phyloP scores from a whole-genome alignment of 2,888 invertebrate genomes.

The Chrysomela aeneicollis region DNA sequence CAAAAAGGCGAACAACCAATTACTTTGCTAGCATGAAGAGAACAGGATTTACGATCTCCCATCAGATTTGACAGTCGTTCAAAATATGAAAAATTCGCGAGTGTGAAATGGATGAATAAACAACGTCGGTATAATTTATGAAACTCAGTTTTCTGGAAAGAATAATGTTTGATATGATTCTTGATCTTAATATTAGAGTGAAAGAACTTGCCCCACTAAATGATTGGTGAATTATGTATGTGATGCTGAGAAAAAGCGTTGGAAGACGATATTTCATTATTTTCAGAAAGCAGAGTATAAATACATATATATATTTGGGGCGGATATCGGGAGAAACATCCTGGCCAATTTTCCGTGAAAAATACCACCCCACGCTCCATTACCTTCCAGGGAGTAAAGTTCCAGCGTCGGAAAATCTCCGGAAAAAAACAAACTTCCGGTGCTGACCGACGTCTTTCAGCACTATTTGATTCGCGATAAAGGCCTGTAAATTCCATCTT shows the following conservation, averaged over 20 bases:
- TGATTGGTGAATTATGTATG: too few species aligned
- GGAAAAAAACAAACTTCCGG: constrained; percentile 34
- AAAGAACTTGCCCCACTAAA: too few species aligned
- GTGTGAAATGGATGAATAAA: not conserved
- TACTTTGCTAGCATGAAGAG: constrained; percentile 18
- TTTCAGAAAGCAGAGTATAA: too few species aligned
- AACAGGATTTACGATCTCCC: constrained; percentile 26
- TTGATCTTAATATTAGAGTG: too few species aligned
- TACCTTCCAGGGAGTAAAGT: constrained; percentile 49
- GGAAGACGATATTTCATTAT: too few species aligned
- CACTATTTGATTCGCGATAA: constrained; percentile 32
- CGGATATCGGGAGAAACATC: constrained; percentile 20
- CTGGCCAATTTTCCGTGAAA: constrained; percentile 31
- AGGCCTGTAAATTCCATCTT: constrained; percentile 32
- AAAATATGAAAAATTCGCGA: not conserved
- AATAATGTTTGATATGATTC: not conserved
- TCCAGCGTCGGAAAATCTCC: constrained; percentile 47
- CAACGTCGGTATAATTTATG: not conserved
- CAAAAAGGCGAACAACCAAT: constrained; percentile 20
- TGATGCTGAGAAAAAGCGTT: too few species aligned
- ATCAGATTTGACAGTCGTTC: constrained; percentile 21
- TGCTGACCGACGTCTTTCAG: constrained; percentile 35
- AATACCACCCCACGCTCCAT: constrained; percentile 46
- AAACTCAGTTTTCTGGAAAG: not conserved
- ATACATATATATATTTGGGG: constrained; percentile 9